A percentile compares a stretch with the other conserved stretches of the same genome.
These are phyloP conservation scores for Sitta carolinensis DNA, from an alignment of 2,797 vertebrate species.

Conservation along the genomic window DNA sequence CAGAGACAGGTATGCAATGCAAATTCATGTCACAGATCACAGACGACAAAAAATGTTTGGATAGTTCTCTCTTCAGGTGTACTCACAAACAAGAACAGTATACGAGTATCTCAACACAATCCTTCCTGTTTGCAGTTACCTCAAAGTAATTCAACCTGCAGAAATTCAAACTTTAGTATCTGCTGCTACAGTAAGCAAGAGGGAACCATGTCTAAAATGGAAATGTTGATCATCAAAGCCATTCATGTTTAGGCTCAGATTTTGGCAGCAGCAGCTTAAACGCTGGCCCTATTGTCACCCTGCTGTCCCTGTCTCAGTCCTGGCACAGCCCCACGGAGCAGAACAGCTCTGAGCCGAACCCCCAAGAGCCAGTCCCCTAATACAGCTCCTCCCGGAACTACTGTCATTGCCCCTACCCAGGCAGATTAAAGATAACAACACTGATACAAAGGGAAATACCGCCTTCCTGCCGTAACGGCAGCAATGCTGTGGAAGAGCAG, in stretches of 20 bases:
- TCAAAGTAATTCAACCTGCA: background rate
- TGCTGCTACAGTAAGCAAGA: background rate
- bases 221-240: background rate
- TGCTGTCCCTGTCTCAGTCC: background rate
- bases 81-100: background rate
- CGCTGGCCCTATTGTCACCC: background rate
- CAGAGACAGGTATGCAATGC: background rate
- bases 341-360: background rate
- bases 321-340: rapidly evolving
- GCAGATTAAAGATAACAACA: background rate
- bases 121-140: background rate
- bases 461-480: background rate
- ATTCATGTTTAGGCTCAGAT: background rate
- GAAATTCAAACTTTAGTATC: background rate
- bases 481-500: background rate
- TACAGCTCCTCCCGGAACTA: background rate
- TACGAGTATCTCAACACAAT: background rate
- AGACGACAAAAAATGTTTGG: background rate
- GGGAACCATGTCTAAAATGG: background rate
- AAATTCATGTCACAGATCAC: background rate
- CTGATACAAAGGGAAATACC: background rate
- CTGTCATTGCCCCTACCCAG: background rate
- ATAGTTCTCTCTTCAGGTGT: background rate
- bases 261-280: background rate
- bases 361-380: background rate